Evolutionary conservation across 2,797 vertebrate species (phyloP), one percentile per base, ranked within the genome.

Genomic region (Margarornis squamiger): DNA sequence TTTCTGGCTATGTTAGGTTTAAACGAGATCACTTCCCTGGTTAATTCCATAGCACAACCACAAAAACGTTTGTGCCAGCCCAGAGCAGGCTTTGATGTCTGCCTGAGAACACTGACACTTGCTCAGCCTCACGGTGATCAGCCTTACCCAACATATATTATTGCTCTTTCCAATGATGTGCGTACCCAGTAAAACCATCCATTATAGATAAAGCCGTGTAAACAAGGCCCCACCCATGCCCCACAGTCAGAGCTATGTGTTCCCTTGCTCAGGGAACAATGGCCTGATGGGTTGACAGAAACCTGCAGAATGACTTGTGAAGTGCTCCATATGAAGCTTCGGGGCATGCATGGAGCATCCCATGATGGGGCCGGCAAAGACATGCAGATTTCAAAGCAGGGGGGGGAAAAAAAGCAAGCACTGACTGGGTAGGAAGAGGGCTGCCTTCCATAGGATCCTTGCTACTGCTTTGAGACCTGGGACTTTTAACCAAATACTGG

Each of bases 231-330:
- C 88, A 79, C 59, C 48, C 21, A 38, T 2, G 7, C 51, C 51
- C 57, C 77, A 13, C 0, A 36, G 22, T 14, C 61, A 85, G 23
- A 78, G 70, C 75, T 80, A 81, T 71, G 54, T 36, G 2, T 27
- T 72, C 59, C 45, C 49, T 11, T 4, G 30, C 26, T 90, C 52
- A 13, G 54, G n/a, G 71, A 86, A 90, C 94, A 96, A 88, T 77
- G 54, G 45, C 63, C 75, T 8, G 2, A 52, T 30, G 48, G 22
- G 19, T 51, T 61, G 41, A 74, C 74, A 92, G 78, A 89, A 95
- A 76, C 43, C 46, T 81, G 67, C 11, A 21, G 75, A 94, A 92
- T 27, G 65, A 90, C 86, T 76, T 81, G 74, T 85, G 36, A 96
- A 96, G 34, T 79, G 77, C 74, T 63, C 76, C 10, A 2, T 9